Conservation (phyloP, 1,140 invertebrate genomes). For the Aplysia californica region DNA sequence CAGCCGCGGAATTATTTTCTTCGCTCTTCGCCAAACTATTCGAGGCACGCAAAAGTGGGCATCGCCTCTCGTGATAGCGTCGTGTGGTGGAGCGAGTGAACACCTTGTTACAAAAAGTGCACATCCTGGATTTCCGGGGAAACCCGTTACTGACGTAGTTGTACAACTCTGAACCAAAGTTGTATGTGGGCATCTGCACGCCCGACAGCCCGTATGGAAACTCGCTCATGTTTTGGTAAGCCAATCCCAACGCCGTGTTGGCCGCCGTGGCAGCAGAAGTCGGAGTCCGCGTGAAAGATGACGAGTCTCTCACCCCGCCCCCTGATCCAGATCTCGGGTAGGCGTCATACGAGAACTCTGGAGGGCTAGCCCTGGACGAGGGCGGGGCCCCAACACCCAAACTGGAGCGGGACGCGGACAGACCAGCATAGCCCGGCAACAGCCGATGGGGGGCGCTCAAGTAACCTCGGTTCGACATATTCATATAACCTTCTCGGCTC, state of each 20-base stretch:
- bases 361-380: neutral
- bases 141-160: conserved; percentile 61
- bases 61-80: conserved; percentile 61
- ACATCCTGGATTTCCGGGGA: conserved; percentile 60
- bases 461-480: conserved; percentile 23
- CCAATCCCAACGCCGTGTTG: neutral
- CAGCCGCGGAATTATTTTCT: conserved; percentile 15
- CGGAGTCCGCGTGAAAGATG: neutral
- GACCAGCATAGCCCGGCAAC: conserved; percentile 3
- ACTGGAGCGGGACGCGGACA: neutral
- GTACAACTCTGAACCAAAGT: conserved; percentile 58
- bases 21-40: conserved; percentile 46
- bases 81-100: conserved; percentile 62
- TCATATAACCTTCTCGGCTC: neutral
- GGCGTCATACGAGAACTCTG: conserved; percentile 10
- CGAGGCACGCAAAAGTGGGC: conserved; percentile 52
- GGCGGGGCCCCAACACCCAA: neutral
- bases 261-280: conserved; percentile 18
- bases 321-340: conserved; percentile 5
- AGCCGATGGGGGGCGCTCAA: conserved; percentile 9
- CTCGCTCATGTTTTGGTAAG: conserved; percentile 23
- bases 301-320: neutral
- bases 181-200: conserved; percentile 58
- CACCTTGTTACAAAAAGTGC: conserved; percentile 60
- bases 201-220: conserved; percentile 62